Base-by-base conservation (phyloP, 2,888 invertebrate genomes). In the Nomada fucata region DNA sequence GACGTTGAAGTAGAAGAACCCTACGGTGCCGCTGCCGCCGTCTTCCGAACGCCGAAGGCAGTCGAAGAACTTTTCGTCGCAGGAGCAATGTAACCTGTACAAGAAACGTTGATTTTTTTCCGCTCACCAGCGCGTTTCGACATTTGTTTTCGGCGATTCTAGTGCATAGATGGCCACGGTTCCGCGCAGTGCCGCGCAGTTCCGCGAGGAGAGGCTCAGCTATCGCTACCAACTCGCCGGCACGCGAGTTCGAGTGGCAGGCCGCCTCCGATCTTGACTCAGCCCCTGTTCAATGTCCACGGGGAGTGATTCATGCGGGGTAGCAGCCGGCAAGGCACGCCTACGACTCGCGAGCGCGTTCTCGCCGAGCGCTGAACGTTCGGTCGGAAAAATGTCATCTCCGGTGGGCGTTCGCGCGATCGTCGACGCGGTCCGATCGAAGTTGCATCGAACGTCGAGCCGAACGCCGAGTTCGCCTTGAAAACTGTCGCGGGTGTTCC, bases 1-100 rank as follows among this genome's bases (percentile, higher is more conserved):
- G 65, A 95, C 90, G 89, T 94, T 94, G 93, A 95, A 95, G 92
- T 94, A 95, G 47, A 95, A 91, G 73, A 93, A 92, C 61, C 94
- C 94, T 64, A 94, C 91, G 84, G 91, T 88, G 18, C 84, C 76
- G 50, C 91, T 89, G 53, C 84, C 89, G 44, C 76, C 73, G 82
- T 93, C 92, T 64, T 83, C 76, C 50, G 92, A 90, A 59, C 80
- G 86, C 75, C 93, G 93, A 77, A 95, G 93, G 89, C 95, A 95
- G 61, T 93, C 89, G 75, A 94, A 93, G 90, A 95, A 95, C 89
- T 91, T 91, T 75, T 94, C 94, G 89, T 95, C 95, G 90, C 95
- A 95, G 69, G 94, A 92, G 87, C 95, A 95, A 84, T 94, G 94
- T 57, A 94, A 93, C 90, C 94, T 94, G 86, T 63, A 36, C 10